Percentiles rank a stretch among this genome's conserved stretches.
These are phyloP conservation scores for Neocrepidodera transversa DNA, from an alignment of 2,888 invertebrate species.

Conservation along the genomic window DNA sequence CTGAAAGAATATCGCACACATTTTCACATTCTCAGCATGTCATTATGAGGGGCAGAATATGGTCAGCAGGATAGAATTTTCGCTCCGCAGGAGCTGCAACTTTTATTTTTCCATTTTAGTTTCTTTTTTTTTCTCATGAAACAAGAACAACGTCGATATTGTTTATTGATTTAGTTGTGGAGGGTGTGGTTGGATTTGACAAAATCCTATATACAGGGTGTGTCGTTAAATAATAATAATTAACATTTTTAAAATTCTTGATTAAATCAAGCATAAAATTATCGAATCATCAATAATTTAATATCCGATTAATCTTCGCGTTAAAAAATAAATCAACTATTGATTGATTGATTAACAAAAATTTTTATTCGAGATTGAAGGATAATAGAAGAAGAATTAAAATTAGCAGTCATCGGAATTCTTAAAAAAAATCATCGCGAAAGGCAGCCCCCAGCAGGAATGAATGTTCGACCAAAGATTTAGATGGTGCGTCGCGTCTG, in stretches of 20 bases:
- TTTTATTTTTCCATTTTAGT: slow-evolving; percentile 40
- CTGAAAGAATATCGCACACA: slow-evolving; percentile 22
- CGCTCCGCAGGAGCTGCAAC: slow-evolving; percentile 48
- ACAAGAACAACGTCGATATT: slow-evolving; percentile 24
- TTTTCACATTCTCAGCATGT: slow-evolving; percentile 49
- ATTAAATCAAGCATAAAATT: too few relatives aligned
- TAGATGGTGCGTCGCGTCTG: slow-evolving; percentile 35
- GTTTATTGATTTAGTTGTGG: slow-evolving; percentile 17
- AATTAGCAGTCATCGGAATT: slow-evolving; percentile 18
- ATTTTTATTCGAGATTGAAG: slow-evolving; percentile 3
- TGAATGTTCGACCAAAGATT: slow-evolving; percentile 1
- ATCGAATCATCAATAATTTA: too few relatives aligned
- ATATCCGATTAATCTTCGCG: slow-evolving; percentile 3
- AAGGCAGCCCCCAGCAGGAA: not conserved
- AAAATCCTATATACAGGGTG: too few relatives aligned
- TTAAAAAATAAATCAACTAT: not conserved
- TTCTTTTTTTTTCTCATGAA: slow-evolving; percentile 18
- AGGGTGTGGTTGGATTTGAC: slow-evolving; percentile 10
- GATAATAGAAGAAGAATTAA: slow-evolving; percentile 3
- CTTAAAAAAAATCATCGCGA: slow-evolving; percentile 27
- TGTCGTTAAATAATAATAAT: too few relatives aligned
- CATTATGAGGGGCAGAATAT: slow-evolving; percentile 48
- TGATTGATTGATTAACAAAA: slow-evolving; percentile 11
- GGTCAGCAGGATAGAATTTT: slow-evolving; percentile 50
- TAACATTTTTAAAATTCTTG: too few relatives aligned